phyloP scores from a whole-genome alignment of 2,113 vertebrate species.

The Ramphastos sulfuratus region DNA sequence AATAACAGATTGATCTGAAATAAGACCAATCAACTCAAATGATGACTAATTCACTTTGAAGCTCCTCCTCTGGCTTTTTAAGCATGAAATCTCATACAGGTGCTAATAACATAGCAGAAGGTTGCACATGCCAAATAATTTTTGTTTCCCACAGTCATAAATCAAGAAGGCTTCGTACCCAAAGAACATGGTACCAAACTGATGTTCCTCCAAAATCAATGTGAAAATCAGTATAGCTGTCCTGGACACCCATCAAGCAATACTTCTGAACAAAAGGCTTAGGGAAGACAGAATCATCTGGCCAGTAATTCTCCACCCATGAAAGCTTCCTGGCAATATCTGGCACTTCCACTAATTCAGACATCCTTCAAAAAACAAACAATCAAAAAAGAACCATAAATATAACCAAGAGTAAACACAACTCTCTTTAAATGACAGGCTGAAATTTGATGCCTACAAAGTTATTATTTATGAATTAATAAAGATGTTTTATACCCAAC shows the following conservation, averaged over 20 bases:
- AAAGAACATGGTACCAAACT: conserved; percentile 99
- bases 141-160: neutral
- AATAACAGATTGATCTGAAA: neutral
- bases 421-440: neutral
- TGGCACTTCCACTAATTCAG: conserved; percentile 93
- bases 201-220: conserved; percentile 99
- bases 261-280: conserved; percentile 99
- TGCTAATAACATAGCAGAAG: neutral
- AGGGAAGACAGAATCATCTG: conserved; percentile 97
- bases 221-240: conserved; percentile 98
- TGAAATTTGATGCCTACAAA: neutral
- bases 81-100: neutral
- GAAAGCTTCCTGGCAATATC: conserved; percentile 96
- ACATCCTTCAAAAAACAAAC: conserved; percentile 85
- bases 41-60: neutral
- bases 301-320: conserved; percentile 99
- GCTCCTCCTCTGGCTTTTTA: neutral
- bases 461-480: neutral
- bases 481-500: neutral
- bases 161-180: conserved; percentile 80
- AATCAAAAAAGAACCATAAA: conserved; percentile 7
- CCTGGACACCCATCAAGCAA: conserved; percentile 97
- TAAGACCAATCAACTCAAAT: neutral
- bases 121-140: neutral
- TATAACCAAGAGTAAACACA: neutral